These are phyloP conservation scores for Bombus superbus DNA, from an alignment of 1,140 invertebrate genomes.

Conservation along the genomic window DNA sequence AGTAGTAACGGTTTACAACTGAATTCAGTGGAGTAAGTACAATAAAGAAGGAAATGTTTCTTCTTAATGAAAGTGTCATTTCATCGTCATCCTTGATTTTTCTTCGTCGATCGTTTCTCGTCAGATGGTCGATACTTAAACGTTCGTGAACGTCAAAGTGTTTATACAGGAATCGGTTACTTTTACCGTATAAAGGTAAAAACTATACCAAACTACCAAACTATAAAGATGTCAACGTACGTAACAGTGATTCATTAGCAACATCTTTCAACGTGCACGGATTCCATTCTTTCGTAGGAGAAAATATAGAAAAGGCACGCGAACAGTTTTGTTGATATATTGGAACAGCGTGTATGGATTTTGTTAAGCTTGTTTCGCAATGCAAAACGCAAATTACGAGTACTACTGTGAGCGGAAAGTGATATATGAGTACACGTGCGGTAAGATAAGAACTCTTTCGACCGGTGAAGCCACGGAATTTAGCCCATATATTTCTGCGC, in stretches of 20 bases:
- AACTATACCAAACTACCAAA: too few species aligned
- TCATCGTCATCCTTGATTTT: too few species aligned
- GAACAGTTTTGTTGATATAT: background rate
- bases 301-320: background rate
- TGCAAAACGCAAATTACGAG: conserved; percentile 1
- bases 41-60: background rate
- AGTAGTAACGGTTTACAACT: too few species aligned
- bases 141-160: too few species aligned
- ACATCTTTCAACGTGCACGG: background rate
- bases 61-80: background rate
- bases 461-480: background rate
- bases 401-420: background rate
- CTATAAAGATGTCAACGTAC: background rate
- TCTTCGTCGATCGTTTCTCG: background rate
- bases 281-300: background rate
- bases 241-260: background rate
- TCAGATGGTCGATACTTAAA: background rate
- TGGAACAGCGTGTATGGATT: conserved; percentile 7
- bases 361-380: conserved; percentile 13
- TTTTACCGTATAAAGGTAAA: too few species aligned
- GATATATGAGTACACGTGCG: conserved; percentile 20
- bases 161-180: too few species aligned
- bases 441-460: conserved; percentile 32
- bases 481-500: background rate
- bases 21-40: background rate